These are phyloP conservation scores for Macrochelys suwanniensis DNA, from an alignment of 2,797 vertebrate species.

Conservation along the genomic window DNA sequence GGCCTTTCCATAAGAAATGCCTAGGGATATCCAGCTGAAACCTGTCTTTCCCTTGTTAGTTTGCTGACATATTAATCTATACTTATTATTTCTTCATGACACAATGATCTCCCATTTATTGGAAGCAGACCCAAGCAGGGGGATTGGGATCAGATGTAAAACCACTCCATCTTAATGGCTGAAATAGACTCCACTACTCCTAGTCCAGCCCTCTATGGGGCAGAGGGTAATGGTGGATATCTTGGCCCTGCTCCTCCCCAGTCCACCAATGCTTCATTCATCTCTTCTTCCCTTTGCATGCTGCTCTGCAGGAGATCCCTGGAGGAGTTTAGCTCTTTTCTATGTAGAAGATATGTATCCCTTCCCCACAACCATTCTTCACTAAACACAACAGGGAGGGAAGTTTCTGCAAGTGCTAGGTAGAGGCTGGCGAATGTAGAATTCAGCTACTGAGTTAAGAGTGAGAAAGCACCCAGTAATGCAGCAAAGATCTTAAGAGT, in stretches of 20 bases:
- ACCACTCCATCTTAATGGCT: not conserved
- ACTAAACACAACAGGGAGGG: not conserved
- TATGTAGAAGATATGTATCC: not conserved
- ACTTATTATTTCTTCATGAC: slow-evolving; percentile 1
- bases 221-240: not conserved
- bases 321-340: not conserved
- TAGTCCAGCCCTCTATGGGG: not conserved
- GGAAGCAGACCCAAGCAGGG: slow-evolving; percentile 8
- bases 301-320: not conserved
- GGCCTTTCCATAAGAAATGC: slow-evolving; percentile 40
- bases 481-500: not conserved
- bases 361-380: not conserved
- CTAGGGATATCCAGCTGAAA: slow-evolving; percentile 38
- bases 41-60: slow-evolving; percentile 53
- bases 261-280: not conserved
- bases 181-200: not conserved
- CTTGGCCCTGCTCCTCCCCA: not conserved
- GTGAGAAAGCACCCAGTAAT: slow-evolving; percentile 18
- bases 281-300: not conserved
- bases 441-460: slow-evolving; percentile 29
- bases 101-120: slow-evolving; percentile 31
- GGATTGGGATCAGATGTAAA: slow-evolving; percentile 18
- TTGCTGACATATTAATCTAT: slow-evolving; percentile 66
- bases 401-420: not conserved
- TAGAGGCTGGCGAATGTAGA: slow-evolving; percentile 16